These are phyloP conservation scores for Tapera naevia DNA, from an alignment of 2,797 vertebrate genomes.

Conservation along the genomic window DNA sequence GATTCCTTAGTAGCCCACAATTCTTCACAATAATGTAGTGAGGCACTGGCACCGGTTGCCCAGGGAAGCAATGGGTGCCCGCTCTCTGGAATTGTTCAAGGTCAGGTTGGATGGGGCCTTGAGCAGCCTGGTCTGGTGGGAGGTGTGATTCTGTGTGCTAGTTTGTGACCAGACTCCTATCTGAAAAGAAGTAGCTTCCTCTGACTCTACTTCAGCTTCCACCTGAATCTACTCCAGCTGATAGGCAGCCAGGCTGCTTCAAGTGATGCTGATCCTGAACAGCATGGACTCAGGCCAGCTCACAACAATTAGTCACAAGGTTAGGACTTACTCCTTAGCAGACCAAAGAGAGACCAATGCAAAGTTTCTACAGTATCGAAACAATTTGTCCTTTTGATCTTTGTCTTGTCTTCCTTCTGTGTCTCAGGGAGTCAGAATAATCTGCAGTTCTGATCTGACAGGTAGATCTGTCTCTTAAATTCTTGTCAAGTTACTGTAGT, in stretches of 20 bases:
- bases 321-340: background rate
- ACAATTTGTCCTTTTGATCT: background rate
- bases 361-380: background rate
- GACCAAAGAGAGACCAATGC: background rate
- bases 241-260: background rate
- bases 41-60: too few relatives aligned
- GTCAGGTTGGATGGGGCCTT: too few relatives aligned
- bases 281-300: background rate
- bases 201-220: conserved; percentile 22
- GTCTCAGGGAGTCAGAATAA: background rate
- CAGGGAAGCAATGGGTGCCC: too few relatives aligned
- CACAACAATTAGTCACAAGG: background rate
- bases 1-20: background rate
- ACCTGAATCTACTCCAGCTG: conserved; percentile 27
- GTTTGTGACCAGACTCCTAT: background rate
- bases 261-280: background rate
- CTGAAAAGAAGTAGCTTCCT: background rate
- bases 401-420: background rate
- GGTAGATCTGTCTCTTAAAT: background rate
- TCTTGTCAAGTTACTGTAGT: background rate
- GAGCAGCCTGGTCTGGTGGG: too few relatives aligned
- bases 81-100: too few relatives aligned
- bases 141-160: too few relatives aligned
- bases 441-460: background rate
- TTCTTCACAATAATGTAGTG: too few relatives aligned